Evolutionary conservation across 2,888 invertebrate species (phyloP).

Genomic region (Thecocarcelia acutangulata): DNA sequence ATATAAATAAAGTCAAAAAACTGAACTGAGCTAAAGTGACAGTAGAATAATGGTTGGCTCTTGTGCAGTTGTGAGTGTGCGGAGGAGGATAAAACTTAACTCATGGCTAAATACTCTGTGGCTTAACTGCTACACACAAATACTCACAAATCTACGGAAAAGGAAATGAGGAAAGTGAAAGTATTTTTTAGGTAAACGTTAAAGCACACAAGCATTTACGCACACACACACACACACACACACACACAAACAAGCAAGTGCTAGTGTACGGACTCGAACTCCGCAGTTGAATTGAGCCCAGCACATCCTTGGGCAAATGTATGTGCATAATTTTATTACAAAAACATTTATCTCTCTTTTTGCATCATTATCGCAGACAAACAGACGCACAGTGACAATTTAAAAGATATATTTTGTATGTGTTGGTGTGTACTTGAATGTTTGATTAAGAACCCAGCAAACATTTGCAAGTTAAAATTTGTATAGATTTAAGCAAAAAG

Average conservation of each 20-base stretch:
- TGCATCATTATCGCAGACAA: constrained; percentile 68
- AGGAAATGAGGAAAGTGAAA: constrained; percentile 59
- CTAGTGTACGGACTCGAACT: constrained; percentile 1
- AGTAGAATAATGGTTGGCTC: constrained; percentile 23
- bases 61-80: background rate
- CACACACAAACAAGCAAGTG: too few relatives aligned
- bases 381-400: constrained; percentile 63
- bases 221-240: constrained; percentile 5
- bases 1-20: constrained; percentile 14
- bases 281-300: constrained; percentile 36
- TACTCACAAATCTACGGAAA: background rate
- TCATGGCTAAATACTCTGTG: constrained; percentile 11
- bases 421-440: constrained; percentile 46
- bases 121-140: background rate
- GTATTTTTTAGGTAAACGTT: constrained; percentile 38
- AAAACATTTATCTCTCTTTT: constrained; percentile 78
- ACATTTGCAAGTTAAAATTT: too few relatives aligned
- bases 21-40: constrained; percentile 24
- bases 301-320: constrained; percentile 51
- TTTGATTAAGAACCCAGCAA: constrained; percentile 44
- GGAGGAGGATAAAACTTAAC: constrained; percentile 14
- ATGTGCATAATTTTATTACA: constrained; percentile 77
- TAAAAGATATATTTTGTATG: constrained; percentile 26
- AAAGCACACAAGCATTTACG: constrained; percentile 51
- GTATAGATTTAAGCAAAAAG: too few relatives aligned